Percentiles rank a stretch among this genome's conserved stretches.
Conservation (phyloP, 2,888 invertebrate species). For the Callosobruchus maculatus region DNA sequence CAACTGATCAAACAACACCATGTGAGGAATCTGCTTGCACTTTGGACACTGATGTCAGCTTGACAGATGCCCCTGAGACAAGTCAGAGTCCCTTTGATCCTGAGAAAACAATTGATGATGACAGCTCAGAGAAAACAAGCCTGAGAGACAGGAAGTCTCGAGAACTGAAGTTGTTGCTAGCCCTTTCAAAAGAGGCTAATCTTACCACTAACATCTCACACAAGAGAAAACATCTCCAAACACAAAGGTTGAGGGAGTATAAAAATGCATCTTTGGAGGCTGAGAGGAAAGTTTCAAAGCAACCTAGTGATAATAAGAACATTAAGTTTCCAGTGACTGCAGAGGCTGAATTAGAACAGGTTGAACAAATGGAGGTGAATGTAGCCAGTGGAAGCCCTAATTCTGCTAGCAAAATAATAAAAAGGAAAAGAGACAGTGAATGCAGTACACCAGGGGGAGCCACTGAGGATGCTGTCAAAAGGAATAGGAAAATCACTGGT, state of each 20-base stretch:
- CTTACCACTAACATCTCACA: conserved; percentile 54
- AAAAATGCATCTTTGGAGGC: conserved; percentile 5
- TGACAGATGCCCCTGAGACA: not conserved
- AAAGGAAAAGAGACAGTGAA: conserved; percentile 32
- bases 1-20: not conserved
- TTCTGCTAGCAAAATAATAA: conserved; percentile 16
- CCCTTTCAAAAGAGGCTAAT: conserved; percentile 66
- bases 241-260: conserved; percentile 16
- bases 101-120: conserved; percentile 19
- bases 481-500: conserved; percentile 22
- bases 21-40: not conserved
- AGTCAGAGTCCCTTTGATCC: not conserved
- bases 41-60: not conserved
- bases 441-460: conserved; percentile 23
- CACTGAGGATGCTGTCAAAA: conserved; percentile 19
- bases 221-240: conserved; percentile 48
- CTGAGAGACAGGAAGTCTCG: conserved; percentile 20
- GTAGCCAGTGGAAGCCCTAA: conserved; percentile 10
- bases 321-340: conserved; percentile 38
- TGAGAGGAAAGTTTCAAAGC: not conserved
- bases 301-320: conserved; percentile 11
- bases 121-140: conserved; percentile 21
- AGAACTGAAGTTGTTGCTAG: conserved; percentile 62
- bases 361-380: conserved; percentile 20
- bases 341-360: conserved; percentile 36